Evolutionary conservation across 2,113 vertebrate genomes (phyloP), one percentile per base, ranked within the genome.

Genomic region (Chlorodrepanis virens): DNA sequence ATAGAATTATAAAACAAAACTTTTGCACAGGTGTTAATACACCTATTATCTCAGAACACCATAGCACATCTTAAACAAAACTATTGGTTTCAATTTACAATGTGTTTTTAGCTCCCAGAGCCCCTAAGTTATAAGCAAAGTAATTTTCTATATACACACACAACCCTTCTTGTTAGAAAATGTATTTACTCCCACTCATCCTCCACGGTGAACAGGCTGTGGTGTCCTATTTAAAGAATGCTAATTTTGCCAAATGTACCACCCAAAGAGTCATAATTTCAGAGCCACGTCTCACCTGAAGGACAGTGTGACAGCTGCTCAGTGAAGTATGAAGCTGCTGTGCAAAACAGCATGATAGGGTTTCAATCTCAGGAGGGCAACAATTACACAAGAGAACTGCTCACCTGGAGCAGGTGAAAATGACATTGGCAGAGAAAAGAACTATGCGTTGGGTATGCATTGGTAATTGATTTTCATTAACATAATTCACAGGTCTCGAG

Each of bases 231-330:
- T 65, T 44, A 53, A 92, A 60, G 47, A 63, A 44, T 0, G 0
- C 8, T 59, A 53, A 44, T 85, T 79, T 59, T 10, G 15, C 33
- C 6, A 63, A 78, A 75, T 0, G 0, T 15, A 23, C 21, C 31
- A 45, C 15, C 28, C 35, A 70, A 68, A 60, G 22, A 60, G 15
- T 37, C 6, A 0, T 24, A 5, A 20, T 42, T 31, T 54, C 1
- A 3, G 53, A 13, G 37, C 69, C 31, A 16, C 16, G 72, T 20
- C 59, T 74, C 72, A 83, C 33, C 12, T 14, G 2, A 72, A 50
- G 54, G 50, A 44, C 74, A 60, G 45, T 2, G 0, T 8, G 78
- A 60, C 47, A 89, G 57, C 53, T 83, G 72, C 52, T 37, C 2
- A 0, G 65, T 56, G 56, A 47, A 31, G 37, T 27, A 78, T 5